These are phyloP conservation scores for Ornithoptera priamus DNA, from an alignment of 2,888 invertebrate genomes.

Conservation along the genomic window DNA sequence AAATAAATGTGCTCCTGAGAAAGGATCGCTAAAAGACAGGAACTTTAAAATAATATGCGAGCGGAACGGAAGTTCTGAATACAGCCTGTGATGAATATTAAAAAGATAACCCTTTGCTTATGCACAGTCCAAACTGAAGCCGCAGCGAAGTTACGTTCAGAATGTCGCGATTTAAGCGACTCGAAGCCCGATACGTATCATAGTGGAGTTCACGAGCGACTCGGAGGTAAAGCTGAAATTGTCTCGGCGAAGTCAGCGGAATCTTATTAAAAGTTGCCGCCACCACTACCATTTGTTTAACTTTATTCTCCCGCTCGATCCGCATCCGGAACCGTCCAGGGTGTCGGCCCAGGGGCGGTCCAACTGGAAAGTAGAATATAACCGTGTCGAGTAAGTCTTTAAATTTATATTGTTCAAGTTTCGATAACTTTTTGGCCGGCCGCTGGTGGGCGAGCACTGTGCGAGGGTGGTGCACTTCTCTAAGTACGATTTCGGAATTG, in stretches of 20 bases:
- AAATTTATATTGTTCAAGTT: conserved; percentile 30
- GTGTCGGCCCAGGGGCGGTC: conserved; percentile 31
- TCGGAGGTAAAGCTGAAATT: conserved; percentile 32
- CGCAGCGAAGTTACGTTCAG: conserved; percentile 5
- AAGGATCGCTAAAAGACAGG: too few species aligned
- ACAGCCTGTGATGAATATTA: conserved; percentile 6
- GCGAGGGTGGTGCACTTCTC: conserved; percentile 17
- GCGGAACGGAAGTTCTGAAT: too few species aligned
- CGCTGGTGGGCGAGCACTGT: conserved; percentile 15
- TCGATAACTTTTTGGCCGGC: conserved; percentile 29
- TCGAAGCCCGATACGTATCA: conserved; percentile 29
- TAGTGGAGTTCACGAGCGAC: conserved; percentile 23
- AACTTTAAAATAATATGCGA: too few species aligned
- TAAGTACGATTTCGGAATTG: conserved; percentile 23
- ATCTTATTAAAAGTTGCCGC: conserved; percentile 51
- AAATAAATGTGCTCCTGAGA: too few species aligned
- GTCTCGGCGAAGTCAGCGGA: conserved; percentile 40
- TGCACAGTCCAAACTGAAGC: conserved; percentile 1
- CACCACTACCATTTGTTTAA: conserved; percentile 41
- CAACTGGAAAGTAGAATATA: conserved; percentile 38
- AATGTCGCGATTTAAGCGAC: conserved; percentile 12
- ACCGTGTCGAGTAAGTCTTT: conserved; percentile 22
- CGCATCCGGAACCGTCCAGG: conserved; percentile 37
- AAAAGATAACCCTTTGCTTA: conserved; percentile 2
- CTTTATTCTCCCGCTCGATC: conserved; percentile 38